Evolutionary conservation across 2,113 vertebrate genomes (phyloP).

Genomic region (Cervus canadensis): DNA sequence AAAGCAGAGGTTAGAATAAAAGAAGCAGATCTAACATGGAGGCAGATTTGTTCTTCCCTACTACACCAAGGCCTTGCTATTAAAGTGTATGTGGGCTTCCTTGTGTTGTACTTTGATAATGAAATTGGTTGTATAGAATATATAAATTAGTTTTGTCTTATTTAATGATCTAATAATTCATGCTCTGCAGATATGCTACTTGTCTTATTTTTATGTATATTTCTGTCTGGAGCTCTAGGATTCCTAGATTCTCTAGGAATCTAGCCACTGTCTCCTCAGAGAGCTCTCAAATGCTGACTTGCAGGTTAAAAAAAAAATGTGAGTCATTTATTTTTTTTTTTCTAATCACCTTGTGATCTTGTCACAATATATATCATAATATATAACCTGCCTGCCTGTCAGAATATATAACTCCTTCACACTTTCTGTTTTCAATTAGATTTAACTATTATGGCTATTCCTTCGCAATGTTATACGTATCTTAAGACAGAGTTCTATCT

Average conservation of each 20-base stretch:
- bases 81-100: background rate
- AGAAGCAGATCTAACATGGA: background rate
- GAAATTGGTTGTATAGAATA: background rate
- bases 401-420: background rate
- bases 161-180: background rate
- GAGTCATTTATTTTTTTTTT: background rate
- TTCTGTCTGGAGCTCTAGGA: background rate
- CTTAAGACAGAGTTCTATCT: background rate
- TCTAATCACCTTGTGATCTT: background rate
- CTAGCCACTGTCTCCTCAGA: background rate
- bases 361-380: background rate
- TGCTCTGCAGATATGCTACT: background rate
- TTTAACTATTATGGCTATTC: background rate
- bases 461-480: background rate
- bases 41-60: background rate
- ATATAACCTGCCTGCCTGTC: background rate
- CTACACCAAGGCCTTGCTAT: background rate
- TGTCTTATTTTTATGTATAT: background rate
- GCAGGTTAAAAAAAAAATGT: background rate
- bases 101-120: background rate
- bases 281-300: background rate
- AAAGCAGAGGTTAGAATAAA: background rate
- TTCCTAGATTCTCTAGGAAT: background rate
- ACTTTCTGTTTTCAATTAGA: background rate
- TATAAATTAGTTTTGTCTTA: background rate